Conservation (phyloP, 2,888 invertebrate species). For the Phyllotreta striolata region DNA sequence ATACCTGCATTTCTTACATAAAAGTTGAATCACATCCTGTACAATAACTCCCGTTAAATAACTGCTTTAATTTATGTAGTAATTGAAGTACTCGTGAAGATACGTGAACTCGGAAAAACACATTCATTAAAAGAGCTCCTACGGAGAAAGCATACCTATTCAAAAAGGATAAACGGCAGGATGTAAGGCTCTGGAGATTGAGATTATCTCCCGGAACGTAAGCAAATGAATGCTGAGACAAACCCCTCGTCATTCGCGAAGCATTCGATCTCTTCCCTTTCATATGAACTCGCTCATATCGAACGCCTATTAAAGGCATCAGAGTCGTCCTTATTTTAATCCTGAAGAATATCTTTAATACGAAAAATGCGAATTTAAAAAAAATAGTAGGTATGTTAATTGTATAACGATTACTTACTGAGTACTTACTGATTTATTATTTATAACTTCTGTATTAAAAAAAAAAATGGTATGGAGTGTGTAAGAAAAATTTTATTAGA, state of each 20-base stretch:
- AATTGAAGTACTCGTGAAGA: constrained; percentile 22
- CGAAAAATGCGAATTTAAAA: too few species aligned
- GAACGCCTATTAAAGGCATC: constrained; percentile 14
- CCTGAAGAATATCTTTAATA: not conserved
- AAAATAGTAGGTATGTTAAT: too few species aligned
- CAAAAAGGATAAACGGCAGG: constrained; percentile 13
- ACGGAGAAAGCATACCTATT: constrained; percentile 9
- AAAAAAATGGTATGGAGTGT: too few species aligned
- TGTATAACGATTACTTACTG: too few species aligned
- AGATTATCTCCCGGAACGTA: constrained; percentile 32
- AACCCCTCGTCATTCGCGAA: constrained; percentile 27
- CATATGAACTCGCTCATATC: constrained; percentile 30
- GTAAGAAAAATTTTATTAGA: too few species aligned
- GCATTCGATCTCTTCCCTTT: constrained; percentile 31
- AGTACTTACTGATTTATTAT: too few species aligned
- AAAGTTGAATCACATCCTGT: not conserved
- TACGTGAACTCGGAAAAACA: constrained; percentile 21
- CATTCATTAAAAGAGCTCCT: constrained; percentile 27
- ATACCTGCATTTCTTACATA: too few species aligned
- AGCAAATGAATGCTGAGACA: constrained; percentile 33
- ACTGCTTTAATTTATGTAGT: constrained; percentile 15
- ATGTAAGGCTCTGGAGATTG: constrained; percentile 19
- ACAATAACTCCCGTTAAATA: constrained; percentile 9
- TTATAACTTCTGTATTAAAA: too few species aligned
- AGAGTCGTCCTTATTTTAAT: not conserved